A percentile compares a stretch with the other conserved stretches of the same genome.
Conservation (phyloP, 2,888 invertebrate genomes). For the Pheosia tremula region DNA sequence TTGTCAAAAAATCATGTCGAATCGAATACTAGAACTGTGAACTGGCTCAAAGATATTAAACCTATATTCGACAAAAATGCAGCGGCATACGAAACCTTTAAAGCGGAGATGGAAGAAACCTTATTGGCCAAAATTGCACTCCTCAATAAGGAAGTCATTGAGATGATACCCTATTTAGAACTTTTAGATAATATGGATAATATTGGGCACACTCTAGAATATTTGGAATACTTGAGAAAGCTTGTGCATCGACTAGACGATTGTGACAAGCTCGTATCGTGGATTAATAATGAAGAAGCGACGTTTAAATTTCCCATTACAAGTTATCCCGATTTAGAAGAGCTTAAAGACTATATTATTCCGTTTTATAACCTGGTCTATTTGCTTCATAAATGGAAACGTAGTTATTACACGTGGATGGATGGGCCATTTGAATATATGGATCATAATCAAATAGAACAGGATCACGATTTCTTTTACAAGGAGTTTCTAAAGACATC, state of each 20-base stretch:
- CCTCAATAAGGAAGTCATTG: slow-evolving; percentile 88
- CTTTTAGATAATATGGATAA: slow-evolving; percentile 94
- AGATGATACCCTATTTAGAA: slow-evolving; percentile 89
- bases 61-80: slow-evolving; percentile 93
- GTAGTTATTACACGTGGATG: slow-evolving; percentile 94
- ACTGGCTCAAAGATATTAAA: slow-evolving; percentile 92
- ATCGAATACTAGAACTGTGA: slow-evolving; percentile 92
- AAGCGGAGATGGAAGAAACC: slow-evolving; percentile 93
- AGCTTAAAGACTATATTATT: slow-evolving; percentile 88
- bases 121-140: slow-evolving; percentile 88
- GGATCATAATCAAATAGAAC: slow-evolving; percentile 90
- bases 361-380: slow-evolving; percentile 90
- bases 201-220: slow-evolving; percentile 89
- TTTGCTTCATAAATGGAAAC: slow-evolving; percentile 88
- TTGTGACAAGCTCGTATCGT: slow-evolving; percentile 90
- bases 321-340: slow-evolving; percentile 90
- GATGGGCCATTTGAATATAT: slow-evolving; percentile 96
- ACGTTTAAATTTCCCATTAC: slow-evolving; percentile 93
- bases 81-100: slow-evolving; percentile 90
- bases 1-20: slow-evolving; percentile 90
- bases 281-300: slow-evolving; percentile 96
- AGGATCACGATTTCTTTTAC: slow-evolving; percentile 90
- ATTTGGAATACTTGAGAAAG: slow-evolving; percentile 90
- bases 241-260: slow-evolving; percentile 90
- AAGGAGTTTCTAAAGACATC: slow-evolving; percentile 92